A percentile compares a stretch with the other conserved stretches of the same genome.
Conservation (phyloP, 2,113 vertebrate genomes). For the Antigone vipio region DNA sequence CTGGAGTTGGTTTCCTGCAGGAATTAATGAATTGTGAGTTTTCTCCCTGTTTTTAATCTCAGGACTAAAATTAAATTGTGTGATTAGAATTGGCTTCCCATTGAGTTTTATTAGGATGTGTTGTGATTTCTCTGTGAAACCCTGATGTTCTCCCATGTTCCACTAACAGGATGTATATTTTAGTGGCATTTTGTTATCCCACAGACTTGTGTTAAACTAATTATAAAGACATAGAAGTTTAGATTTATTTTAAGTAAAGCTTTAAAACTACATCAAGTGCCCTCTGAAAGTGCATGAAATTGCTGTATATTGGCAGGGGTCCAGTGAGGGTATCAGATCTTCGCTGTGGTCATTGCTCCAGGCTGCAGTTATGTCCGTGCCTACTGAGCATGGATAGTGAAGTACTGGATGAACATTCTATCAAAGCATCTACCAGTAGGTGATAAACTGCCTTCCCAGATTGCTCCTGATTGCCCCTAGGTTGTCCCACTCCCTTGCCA, state of each 20-base stretch:
- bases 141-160: background rate
- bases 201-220: background rate
- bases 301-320: background rate
- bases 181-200: background rate
- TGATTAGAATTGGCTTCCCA: constrained; percentile 37
- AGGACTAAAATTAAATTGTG: constrained; percentile 36
- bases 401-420: background rate
- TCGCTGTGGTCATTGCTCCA: background rate
- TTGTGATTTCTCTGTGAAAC: constrained; percentile 12
- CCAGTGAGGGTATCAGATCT: background rate
- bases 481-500: background rate
- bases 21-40: constrained; percentile 45
- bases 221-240: constrained; percentile 10
- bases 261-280: background rate
- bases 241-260: constrained; percentile 33
- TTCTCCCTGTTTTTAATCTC: constrained; percentile 16
- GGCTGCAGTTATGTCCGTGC: background rate
- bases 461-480: background rate
- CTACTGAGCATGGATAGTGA: background rate
- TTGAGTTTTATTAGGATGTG: constrained; percentile 29
- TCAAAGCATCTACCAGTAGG: background rate
- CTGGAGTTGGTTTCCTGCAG: background rate
- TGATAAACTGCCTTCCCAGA: background rate
- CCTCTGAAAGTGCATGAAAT: background rate
- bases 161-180: background rate